These are phyloP conservation scores for Oplegnathus fasciatus DNA, from an alignment of 2,113 vertebrate genomes.

Conservation along the genomic window DNA sequence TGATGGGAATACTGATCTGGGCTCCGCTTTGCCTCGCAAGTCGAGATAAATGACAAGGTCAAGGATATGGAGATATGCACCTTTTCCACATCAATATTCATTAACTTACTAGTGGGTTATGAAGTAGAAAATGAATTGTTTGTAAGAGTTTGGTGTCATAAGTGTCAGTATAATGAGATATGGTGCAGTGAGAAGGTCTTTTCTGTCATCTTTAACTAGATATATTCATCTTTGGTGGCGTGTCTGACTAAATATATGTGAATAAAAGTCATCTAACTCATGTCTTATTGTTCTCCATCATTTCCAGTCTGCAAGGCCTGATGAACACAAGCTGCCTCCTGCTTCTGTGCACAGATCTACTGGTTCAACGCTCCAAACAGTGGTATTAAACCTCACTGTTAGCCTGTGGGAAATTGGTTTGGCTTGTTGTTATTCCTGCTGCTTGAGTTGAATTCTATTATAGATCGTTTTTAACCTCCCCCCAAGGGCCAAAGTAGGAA, in stretches of 20 bases:
- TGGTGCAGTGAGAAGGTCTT: neutral
- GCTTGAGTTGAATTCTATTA: conserved; percentile 69
- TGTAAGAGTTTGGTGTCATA: conserved; percentile 4
- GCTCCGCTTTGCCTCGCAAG: conserved; percentile 31
- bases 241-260: neutral
- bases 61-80: conserved; percentile 22
- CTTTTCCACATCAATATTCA: conserved; percentile 44
- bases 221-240: neutral
- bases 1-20: conserved; percentile 44
- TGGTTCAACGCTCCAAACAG: neutral
- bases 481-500: conserved; percentile 52
- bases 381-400: conserved; percentile 11
- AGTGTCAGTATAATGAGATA: neutral
- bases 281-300: neutral
- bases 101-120: conserved; percentile 9
- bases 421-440: conserved; percentile 67
- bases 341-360: neutral
- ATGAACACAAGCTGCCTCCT: neutral
- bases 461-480: conserved; percentile 65
- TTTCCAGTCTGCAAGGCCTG: conserved; percentile 9
- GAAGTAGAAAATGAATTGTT: conserved; percentile 47
- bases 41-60: conserved; percentile 64
- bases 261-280: neutral
- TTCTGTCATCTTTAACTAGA: neutral
- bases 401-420: conserved; percentile 63